Evolutionary conservation across 2,888 invertebrate species (phyloP), one percentile per base, ranked within the genome.

Genomic region (Tenodera sinensis): DNA sequence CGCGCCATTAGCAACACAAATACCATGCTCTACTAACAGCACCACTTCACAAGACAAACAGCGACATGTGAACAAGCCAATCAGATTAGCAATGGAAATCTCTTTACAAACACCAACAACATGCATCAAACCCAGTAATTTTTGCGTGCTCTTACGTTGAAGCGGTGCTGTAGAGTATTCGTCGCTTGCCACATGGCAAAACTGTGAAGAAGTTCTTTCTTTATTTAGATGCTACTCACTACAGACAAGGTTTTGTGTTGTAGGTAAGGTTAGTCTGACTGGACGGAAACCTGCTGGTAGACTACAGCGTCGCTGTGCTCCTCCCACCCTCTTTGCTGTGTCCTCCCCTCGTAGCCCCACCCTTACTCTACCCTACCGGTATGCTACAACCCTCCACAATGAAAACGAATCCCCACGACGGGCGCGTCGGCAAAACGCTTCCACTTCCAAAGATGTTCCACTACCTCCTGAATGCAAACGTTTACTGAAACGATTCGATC

Each of bases 161-260:
- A 93, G 88, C 93, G 93, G 91, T 93, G 93, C 90, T 93, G 93
- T 88, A 93, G 92, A 42, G 93, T 93, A 85, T 92, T 92, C 30
- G 93, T 91, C 81, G 91, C 91, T 83, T 92, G 92, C 91, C 91
- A 91, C 92, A 92, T 92, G 88, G 84, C 81, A 84, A 28, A 14
- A 71, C 54, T 6, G 25, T 71, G 54, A 71, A 71, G 54, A 15
- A 71, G 54, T 20, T 71, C 54, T 71, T 71, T 71, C 25, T 71
- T 71, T 71, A 71, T 71, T 71, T 71, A 71, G 25, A 9, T 7
- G 7, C 82, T 87, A 87, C 87, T 87, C 87, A 87, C 87, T 87
- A 87, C 34, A 42, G 42, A 42, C 42, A 71, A 71, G 54, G 54
- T 71, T 71, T 20, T 20, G 54, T 71, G 54, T 6, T 71, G 54